Evolutionary conservation across 2,113 vertebrate species (phyloP).

Genomic region (Aegotheles bennettii): DNA sequence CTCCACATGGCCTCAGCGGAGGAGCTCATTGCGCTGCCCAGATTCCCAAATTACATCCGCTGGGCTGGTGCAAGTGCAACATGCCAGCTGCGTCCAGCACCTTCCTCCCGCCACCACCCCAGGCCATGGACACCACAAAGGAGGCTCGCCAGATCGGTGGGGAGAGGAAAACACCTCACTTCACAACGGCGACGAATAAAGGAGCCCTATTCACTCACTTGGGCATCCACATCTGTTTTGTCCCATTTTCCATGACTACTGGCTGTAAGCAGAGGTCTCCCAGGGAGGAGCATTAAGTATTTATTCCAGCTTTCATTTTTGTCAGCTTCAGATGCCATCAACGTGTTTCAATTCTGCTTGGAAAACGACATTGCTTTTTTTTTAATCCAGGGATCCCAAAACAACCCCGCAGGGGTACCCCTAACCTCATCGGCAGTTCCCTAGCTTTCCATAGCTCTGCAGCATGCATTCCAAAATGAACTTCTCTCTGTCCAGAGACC

Average conservation of each 20-base stretch:
- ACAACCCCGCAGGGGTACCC: neutral
- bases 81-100: neutral
- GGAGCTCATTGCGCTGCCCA: neutral
- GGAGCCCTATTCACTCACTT: neutral
- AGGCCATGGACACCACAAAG: neutral
- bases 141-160: neutral
- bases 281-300: slow-evolving; percentile 42
- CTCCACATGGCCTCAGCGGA: neutral
- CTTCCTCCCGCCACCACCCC: neutral
- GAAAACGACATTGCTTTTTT: neutral
- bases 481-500: neutral
- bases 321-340: slow-evolving; percentile 44
- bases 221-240: slow-evolving; percentile 43
- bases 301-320: slow-evolving; percentile 31
- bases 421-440: neutral
- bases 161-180: neutral
- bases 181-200: neutral
- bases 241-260: slow-evolving; percentile 58
- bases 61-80: neutral
- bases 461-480: neutral
- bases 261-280: slow-evolving; percentile 49
- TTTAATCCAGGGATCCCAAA: neutral
- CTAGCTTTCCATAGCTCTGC: neutral
- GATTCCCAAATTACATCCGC: neutral
- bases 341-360: neutral